Evolutionary conservation across 2,888 invertebrate genomes (phyloP), one percentile per base, ranked within the genome.

Genomic region (Cerastis leucographa): DNA sequence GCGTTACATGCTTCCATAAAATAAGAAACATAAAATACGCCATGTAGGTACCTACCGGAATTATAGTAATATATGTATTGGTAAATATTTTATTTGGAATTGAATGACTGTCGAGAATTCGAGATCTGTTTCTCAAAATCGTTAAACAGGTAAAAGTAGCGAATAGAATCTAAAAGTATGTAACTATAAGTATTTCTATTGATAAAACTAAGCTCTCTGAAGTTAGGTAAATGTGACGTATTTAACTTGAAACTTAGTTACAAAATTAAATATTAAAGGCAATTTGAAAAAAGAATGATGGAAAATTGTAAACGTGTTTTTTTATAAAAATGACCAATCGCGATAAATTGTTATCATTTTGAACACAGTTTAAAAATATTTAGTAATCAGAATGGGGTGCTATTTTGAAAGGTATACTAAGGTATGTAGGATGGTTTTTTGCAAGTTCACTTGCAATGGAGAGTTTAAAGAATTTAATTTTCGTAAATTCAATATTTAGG

Each of bases 391-490:
- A 92, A 94, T 92, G 95, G 95, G 96, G 96, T 96, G 96, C 96
- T 96, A 96, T 96, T 94, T 93, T 94, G 92, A 93, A 92, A 91
- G 93, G 92, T 95, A 93, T 94, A 94, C 89, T 94, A 93, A 93
- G 91, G 91, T 91, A 90, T 90, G 91, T 92, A 90, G 90, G 89
- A 89, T 90, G 87, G 89, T 40, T 54, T 84, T 91, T 93, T 90
- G 92, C 87, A 85, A 89, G 91, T 92, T 90, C 89, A 91, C 92
- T 93, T 91, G 90, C 92, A 91, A 89, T 44, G 54, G 54, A 79
- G 72, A 84, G 64, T 80, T 62, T 73, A 77, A 74, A 46, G 25
- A 64, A 66, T 71, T 51, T n/a, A 71, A 67, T 59, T 40, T 56
- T 72, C 69, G 29, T 74, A 51, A 78, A 76, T 74, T 61, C 44